Evolutionary conservation across 2,113 vertebrate species (phyloP).

Genomic region (Elgaria multicarinata): DNA sequence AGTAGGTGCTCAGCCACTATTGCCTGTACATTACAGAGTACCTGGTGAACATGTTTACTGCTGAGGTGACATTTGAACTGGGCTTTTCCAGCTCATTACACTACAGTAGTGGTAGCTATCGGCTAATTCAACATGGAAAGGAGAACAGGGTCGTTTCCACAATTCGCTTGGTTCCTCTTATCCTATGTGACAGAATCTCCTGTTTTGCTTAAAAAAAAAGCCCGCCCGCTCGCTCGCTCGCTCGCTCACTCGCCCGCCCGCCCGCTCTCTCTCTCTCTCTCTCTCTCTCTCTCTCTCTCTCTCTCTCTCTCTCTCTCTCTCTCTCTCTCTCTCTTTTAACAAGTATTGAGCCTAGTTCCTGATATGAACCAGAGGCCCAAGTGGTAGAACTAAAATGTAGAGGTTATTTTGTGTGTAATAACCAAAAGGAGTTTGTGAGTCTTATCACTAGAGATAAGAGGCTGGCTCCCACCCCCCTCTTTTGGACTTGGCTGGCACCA

Average conservation of each 20-base stretch:
- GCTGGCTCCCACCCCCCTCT: background rate
- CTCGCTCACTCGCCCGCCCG: too few species aligned
- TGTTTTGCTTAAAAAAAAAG: background rate
- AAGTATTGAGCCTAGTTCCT: conserved; percentile 1
- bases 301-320: background rate
- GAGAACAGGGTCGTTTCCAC: background rate
- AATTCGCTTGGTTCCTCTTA: background rate
- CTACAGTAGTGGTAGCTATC: too few species aligned
- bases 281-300: background rate
- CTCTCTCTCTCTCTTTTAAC: background rate
- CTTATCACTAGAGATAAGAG: conserved; percentile 24
- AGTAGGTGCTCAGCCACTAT: background rate
- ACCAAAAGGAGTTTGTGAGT: conserved; percentile 1
- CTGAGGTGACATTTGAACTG: background rate
- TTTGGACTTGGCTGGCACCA: conserved; percentile 22
- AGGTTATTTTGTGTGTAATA: conserved; percentile 12
- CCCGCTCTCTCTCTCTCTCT: too few species aligned
- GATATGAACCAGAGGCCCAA: conserved; percentile 20
- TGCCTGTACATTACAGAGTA: background rate
- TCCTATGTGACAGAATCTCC: background rate
- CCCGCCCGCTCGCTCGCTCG: too few species aligned
- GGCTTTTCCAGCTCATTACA: background rate
- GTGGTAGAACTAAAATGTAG: background rate
- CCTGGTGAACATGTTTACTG: background rate
- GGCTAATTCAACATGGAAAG: background rate